These are phyloP conservation scores for Sarcophaga caerulescens DNA, from an alignment of 2,888 invertebrate genomes.

Conservation along the genomic window DNA sequence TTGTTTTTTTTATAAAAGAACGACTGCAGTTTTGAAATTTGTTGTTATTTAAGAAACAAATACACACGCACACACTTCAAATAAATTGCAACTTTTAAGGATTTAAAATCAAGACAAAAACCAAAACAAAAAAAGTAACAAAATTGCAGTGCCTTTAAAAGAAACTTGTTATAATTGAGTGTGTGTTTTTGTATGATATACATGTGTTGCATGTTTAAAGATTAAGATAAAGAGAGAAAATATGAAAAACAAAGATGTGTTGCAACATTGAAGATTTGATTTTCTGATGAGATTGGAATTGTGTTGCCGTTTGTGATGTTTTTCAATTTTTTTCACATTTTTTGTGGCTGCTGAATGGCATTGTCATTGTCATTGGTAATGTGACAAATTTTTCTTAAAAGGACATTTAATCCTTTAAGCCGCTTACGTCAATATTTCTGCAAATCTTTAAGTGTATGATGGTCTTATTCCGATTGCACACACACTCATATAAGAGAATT, in stretches of 20 bases:
- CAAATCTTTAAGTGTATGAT: conserved; percentile 48
- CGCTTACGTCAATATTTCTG: conserved; percentile 61
- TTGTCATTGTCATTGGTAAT: conserved; percentile 59
- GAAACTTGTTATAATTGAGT: background rate
- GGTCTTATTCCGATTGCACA: conserved; percentile 3
- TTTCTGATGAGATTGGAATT: background rate
- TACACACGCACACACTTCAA: background rate
- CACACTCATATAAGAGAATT: background rate
- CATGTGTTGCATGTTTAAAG: conserved; percentile 47
- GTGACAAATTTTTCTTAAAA: conserved; percentile 67
- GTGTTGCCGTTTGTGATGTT: conserved; percentile 6
- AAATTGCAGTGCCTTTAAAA: conserved; percentile 20
- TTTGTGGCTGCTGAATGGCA: conserved; percentile 52
- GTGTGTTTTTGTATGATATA: background rate
- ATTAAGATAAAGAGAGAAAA: conserved; percentile 55
- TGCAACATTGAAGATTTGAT: conserved; percentile 38
- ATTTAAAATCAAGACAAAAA: conserved; percentile 23
- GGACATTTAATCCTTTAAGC: conserved; percentile 67
- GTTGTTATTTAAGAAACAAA: background rate
- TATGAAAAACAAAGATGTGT: background rate
- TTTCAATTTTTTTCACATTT: conserved; percentile 1
- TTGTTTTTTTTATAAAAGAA: background rate
- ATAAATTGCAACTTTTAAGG: background rate
- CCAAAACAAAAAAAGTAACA: conserved; percentile 4
- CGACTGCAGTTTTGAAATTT: conserved; percentile 6